A percentile compares a stretch with the other conserved stretches of the same genome.
Evolutionary conservation across 2,888 invertebrate genomes (phyloP).

Genomic region (Tachina grossa): DNA sequence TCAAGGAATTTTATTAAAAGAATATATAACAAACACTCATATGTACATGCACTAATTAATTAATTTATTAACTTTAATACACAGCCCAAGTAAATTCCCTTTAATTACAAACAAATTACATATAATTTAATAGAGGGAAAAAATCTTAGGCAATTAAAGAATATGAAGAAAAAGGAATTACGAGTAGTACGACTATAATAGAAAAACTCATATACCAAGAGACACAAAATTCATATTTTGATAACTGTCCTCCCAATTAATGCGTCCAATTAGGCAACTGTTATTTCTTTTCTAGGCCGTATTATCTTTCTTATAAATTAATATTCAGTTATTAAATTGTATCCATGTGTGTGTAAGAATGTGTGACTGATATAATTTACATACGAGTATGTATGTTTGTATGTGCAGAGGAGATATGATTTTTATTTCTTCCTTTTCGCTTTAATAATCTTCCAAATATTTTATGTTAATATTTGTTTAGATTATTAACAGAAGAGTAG

Average conservation of each 20-base stretch:
- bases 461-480: conserved; percentile 54
- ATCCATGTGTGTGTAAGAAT: not conserved
- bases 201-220: not conserved
- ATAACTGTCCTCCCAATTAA: not conserved
- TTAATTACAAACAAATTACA: too few relatives aligned
- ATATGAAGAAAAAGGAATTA: not conserved
- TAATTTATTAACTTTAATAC: too few relatives aligned
- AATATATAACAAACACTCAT: too few relatives aligned
- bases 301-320: not conserved
- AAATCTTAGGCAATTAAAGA: not conserved
- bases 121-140: too few relatives aligned
- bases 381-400: not conserved
- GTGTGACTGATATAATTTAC: not conserved
- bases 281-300: not conserved
- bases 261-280: not conserved
- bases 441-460: conserved; percentile 59
- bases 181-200: too few relatives aligned
- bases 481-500: conserved; percentile 54
- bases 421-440: not conserved
- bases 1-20: too few relatives aligned
- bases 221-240: not conserved
- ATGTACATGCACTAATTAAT: too few relatives aligned
- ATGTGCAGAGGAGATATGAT: not conserved
- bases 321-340: not conserved
- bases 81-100: too few relatives aligned